A percentile compares a stretch with the other conserved stretches of the same genome.
Conservation (phyloP, 2,888 invertebrate species). For the Atrina japonica region DNA sequence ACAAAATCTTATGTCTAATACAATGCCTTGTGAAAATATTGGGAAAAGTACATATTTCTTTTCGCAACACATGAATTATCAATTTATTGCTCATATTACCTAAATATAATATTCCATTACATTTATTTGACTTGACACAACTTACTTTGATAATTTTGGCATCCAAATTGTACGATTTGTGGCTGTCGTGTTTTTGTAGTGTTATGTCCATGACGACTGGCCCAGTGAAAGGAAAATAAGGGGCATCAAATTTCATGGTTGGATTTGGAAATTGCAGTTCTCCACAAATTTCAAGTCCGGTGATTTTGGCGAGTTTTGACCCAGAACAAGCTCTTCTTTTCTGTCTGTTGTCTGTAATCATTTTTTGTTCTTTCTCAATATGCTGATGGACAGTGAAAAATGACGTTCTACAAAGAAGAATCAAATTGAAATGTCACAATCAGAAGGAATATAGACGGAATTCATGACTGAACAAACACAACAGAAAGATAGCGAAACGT, state of each 20-base stretch:
- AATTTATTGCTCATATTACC: too few relatives aligned
- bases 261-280: conserved; percentile 86
- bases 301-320: conserved; percentile 84
- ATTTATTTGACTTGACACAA: neutral
- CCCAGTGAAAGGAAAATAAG: conserved; percentile 75
- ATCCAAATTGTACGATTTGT: conserved; percentile 71
- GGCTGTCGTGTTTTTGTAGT: conserved; percentile 74
- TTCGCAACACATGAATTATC: too few relatives aligned
- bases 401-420: conserved; percentile 68
- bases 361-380: conserved; percentile 85
- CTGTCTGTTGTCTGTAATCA: conserved; percentile 85
- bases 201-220: conserved; percentile 64
- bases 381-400: conserved; percentile 78
- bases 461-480: too few relatives aligned
- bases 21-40: too few relatives aligned
- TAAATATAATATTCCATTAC: too few relatives aligned
- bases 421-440: too few relatives aligned
- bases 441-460: too few relatives aligned
- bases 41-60: too few relatives aligned
- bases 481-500: too few relatives aligned
- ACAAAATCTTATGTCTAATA: neutral
- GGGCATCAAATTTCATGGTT: conserved; percentile 83
- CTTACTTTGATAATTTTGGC: conserved; percentile 54
- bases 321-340: conserved; percentile 81
- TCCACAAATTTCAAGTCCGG: conserved; percentile 92